Conservation (phyloP, 2,797 vertebrate species). For the Lepilemur septentrionalis region DNA sequence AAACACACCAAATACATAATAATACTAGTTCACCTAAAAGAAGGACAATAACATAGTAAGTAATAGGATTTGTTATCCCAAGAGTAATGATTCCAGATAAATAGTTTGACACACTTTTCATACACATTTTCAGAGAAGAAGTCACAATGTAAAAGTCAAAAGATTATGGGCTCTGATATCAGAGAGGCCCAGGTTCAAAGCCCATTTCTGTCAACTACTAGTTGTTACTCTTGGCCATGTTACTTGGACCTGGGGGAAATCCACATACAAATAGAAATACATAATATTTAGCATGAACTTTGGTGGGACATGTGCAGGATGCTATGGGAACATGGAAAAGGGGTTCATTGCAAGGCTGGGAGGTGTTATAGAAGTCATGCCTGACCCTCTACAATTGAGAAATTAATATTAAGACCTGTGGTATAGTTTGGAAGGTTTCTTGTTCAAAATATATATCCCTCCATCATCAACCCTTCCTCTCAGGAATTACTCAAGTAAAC, state of each 20-base stretch:
- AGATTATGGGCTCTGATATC: not conserved
- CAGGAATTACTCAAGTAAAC: not conserved
- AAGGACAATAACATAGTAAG: not conserved
- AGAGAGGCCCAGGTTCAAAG: not conserved
- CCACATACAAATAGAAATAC: not conserved
- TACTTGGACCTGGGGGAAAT: not conserved
- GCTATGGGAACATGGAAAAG: not conserved
- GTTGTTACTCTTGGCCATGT: not conserved
- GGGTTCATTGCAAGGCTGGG: not conserved
- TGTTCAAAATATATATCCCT: not conserved
- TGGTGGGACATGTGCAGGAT: not conserved
- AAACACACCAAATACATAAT: not conserved
- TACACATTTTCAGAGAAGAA: not conserved
- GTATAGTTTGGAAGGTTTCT: not conserved
- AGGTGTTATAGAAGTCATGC: not conserved
- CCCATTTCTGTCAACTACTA: not conserved
- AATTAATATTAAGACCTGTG: not conserved
- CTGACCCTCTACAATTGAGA: not conserved
- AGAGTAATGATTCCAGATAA: not conserved
- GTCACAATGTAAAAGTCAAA: not conserved
- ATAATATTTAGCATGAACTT: not conserved
- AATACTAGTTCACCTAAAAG: not conserved
- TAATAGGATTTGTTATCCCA: not conserved
- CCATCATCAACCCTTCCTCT: not conserved
- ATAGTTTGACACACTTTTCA: not conserved